phyloP scores from a whole-genome alignment of 2,113 vertebrate genomes.

The Prietella phreatophila region DNA sequence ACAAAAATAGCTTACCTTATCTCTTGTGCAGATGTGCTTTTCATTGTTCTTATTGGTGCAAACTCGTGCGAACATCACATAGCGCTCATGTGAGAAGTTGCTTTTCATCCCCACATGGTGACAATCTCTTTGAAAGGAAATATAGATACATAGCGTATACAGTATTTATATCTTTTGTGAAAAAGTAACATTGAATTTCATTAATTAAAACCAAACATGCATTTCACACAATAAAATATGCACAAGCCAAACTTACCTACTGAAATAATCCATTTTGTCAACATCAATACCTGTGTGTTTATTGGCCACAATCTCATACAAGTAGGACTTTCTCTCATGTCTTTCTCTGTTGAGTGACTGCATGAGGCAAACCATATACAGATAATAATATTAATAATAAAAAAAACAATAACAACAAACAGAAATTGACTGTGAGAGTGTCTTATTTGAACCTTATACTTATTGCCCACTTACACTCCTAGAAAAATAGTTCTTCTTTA shows the following conservation, averaged over 20 bases:
- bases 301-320: conserved; percentile 25
- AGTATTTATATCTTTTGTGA: neutral
- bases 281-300: conserved; percentile 3
- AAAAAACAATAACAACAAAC: no score
- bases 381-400: neutral
- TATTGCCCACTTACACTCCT: no score
- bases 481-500: no score
- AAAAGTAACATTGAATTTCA: neutral
- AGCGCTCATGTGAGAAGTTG: conserved; percentile 20
- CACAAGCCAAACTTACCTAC: neutral
- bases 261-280: conserved; percentile 32
- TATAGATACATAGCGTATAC: neutral
- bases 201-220: neutral
- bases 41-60: neutral
- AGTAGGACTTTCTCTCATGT: neutral
- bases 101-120: neutral
- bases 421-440: no score
- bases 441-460: no score
- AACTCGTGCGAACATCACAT: conserved; percentile 14
- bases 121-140: neutral
- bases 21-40: conserved; percentile 18
- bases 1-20: neutral
- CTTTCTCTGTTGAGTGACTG: neutral
- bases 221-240: neutral
- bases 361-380: neutral